Evolutionary conservation across 2,888 invertebrate species (phyloP), one percentile per base, ranked within the genome.

Genomic region (Acanthopleura granulata): DNA sequence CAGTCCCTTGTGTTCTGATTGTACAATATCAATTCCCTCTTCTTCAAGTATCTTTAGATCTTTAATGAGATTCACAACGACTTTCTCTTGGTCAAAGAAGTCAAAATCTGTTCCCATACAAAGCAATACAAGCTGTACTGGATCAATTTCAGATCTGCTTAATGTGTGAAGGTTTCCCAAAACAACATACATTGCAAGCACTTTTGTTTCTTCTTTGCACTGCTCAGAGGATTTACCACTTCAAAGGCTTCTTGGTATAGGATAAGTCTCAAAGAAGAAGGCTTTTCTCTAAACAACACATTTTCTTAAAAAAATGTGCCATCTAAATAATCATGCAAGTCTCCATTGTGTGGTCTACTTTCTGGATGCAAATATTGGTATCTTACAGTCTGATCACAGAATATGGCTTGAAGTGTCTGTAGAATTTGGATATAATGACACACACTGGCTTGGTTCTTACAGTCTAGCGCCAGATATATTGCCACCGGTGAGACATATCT

Each of bases 391-490:
- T 51, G 1, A 69, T 76, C 49, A 29, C 29, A 16, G 25, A 75
- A 62, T 16, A 76, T 22, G 16, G 29, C 57, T 30, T 12, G 15
- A 30, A 76, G 27, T n/a, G 69, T 76, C 50, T 75, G 15, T 9
- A 27, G 25, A 49, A 76, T 76, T 22, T 76, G 76, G 3, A 76
- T 69, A 76, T 76, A 76, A 29, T 76, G 71, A 40, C 40, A 69
- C n/a, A 29, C 14, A 18, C 71, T 27, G 4, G 27, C 29, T 30
- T 25, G 71, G 40, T 76, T 71, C 11, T 57, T 29, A 3, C 0
- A 18, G 49, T 74, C 71, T 6, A 27, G 49, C 22, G 73, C 73
- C n/a, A 73, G 62, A 49, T 57, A 29, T 49, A 73, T 30, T 18
- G 61, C 69, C 30, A 66, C 51, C 16, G 77, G 77, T 61, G 16